These are phyloP conservation scores for Narcine bancroftii DNA, from an alignment of 2,113 vertebrate genomes.

Conservation along the genomic window DNA sequence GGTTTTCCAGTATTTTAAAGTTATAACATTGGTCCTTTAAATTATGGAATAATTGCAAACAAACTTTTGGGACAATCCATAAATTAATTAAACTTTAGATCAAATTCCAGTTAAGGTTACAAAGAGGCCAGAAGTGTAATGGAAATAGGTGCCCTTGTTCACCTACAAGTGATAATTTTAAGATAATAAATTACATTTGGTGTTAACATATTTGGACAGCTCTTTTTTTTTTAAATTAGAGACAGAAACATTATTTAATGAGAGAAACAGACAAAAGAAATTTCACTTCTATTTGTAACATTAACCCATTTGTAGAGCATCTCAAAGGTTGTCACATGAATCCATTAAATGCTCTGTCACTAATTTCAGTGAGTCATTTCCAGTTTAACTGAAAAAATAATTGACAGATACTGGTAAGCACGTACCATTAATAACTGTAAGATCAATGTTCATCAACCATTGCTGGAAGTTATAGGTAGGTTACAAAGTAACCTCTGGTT, in stretches of 20 bases:
- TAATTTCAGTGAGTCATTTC: slow-evolving; percentile 19
- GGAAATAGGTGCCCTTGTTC: neutral
- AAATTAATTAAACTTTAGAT: neutral
- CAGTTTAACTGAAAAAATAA: neutral
- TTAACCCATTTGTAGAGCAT: neutral
- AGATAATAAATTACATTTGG: neutral
- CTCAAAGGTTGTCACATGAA: no score
- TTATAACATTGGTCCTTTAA: neutral
- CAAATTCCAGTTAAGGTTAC: neutral
- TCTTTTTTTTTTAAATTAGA: neutral
- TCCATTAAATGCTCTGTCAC: neutral
- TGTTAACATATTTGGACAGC: neutral
- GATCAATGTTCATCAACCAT: neutral
- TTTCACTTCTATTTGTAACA: no score
- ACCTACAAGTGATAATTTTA: neutral
- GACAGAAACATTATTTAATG: neutral
- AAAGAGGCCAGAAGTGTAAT: no score
- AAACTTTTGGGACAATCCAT: neutral
- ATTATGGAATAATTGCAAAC: neutral
- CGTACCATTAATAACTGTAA: neutral
- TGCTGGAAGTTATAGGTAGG: neutral
- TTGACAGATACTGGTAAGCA: neutral
- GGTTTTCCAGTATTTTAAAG: no score
- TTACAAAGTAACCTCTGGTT: neutral
- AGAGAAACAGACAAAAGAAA: neutral